Percentiles rank a stretch among this genome's conserved stretches.
These are phyloP conservation scores for Melanerpes formicivorus DNA, from an alignment of 2,113 vertebrate species.

Conservation along the genomic window DNA sequence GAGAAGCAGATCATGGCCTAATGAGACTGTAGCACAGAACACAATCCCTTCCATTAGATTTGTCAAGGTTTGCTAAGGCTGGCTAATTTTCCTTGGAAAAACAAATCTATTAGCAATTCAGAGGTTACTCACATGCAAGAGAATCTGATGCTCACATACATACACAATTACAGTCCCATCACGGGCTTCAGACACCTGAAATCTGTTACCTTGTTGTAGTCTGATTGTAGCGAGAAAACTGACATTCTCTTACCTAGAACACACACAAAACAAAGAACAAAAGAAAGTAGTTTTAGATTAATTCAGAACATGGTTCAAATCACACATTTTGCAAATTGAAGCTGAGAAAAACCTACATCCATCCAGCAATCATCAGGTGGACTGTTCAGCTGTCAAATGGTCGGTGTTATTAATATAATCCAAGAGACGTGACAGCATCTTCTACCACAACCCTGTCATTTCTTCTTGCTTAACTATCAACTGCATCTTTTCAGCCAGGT, in stretches of 20 bases:
- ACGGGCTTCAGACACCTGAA: background rate
- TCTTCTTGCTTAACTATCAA: background rate
- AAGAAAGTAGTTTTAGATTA: constrained; percentile 22
- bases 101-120: background rate
- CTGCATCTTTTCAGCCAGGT: background rate
- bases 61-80: background rate
- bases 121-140: background rate
- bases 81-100: background rate
- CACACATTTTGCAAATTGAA: background rate
- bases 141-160: background rate
- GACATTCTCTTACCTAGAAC: constrained; percentile 80
- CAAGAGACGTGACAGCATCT: background rate
- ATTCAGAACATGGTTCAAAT: background rate
- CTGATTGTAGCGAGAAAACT: constrained; percentile 59
- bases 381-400: background rate
- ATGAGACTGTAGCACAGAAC: background rate
- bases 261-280: constrained; percentile 49
- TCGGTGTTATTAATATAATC: background rate
- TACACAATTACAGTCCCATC: background rate
- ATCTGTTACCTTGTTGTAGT: constrained; percentile 74
- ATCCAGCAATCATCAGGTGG: background rate
- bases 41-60: background rate
- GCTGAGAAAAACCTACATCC: background rate
- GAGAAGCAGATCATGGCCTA: background rate
- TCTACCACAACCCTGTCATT: background rate